These are phyloP conservation scores for Corythaixoides concolor DNA, from an alignment of 2,113 vertebrate genomes.

Conservation along the genomic window DNA sequence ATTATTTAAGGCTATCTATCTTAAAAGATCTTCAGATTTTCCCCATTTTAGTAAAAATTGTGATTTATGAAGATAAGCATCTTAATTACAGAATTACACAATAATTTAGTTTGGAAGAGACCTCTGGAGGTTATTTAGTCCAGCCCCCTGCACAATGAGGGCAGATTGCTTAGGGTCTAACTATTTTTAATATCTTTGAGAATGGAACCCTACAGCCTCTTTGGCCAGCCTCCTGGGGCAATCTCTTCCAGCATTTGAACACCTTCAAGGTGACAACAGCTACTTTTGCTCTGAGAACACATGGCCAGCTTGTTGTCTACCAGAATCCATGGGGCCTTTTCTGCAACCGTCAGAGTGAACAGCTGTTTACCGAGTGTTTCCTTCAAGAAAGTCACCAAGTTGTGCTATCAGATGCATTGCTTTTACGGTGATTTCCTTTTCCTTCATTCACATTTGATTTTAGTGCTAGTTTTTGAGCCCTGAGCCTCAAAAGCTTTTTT, in stretches of 20 bases:
- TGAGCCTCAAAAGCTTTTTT: neutral
- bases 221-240: neutral
- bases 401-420: neutral
- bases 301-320: neutral
- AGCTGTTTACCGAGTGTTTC: slow-evolving; percentile 22
- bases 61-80: slow-evolving; percentile 27
- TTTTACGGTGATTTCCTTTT: neutral
- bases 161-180: neutral
- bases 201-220: neutral
- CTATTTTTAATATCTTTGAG: neutral
- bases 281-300: neutral
- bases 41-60: slow-evolving; percentile 1
- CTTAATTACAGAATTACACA: neutral
- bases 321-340: rapidly evolving
- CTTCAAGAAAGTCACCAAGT: slow-evolving; percentile 16
- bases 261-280: neutral
- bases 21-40: slow-evolving; percentile 21
- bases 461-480: neutral
- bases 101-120: neutral
- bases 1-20: neutral
- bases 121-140: neutral
- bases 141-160: neutral
- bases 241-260: neutral
- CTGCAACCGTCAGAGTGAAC: neutral
- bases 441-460: slow-evolving; percentile 28